Conservation (phyloP, 2,888 invertebrate species). For the Netelia melanura region DNA sequence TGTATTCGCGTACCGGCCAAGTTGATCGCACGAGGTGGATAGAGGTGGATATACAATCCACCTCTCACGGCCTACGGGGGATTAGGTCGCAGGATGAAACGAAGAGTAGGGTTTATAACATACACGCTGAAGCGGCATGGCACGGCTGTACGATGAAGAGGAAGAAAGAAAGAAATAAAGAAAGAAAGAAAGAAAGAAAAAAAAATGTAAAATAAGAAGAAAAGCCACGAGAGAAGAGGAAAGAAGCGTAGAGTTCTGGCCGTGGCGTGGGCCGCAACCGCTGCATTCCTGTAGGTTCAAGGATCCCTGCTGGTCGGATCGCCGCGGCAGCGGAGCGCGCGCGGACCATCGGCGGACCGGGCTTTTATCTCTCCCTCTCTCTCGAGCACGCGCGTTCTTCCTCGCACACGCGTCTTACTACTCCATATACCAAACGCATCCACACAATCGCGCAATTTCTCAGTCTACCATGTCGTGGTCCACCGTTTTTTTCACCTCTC, state of each 20-base stretch:
- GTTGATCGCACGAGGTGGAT: neutral
- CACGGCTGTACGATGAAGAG: slow-evolving; percentile 72
- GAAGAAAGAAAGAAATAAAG: slow-evolving; percentile 76
- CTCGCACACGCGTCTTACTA: slow-evolving; percentile 40
- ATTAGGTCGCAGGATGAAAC: slow-evolving; percentile 69
- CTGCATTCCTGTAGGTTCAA: slow-evolving; percentile 84
- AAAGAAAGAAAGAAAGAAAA: slow-evolving; percentile 75
- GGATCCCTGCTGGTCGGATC: slow-evolving; percentile 79
- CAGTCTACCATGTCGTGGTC: slow-evolving; percentile 15
- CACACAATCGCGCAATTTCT: slow-evolving; percentile 24
- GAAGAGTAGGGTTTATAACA: slow-evolving; percentile 69
- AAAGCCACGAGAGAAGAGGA: slow-evolving; percentile 74
- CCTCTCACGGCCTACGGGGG: slow-evolving; percentile 59
- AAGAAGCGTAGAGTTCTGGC: slow-evolving; percentile 64
- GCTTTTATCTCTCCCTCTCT: slow-evolving; percentile 20
- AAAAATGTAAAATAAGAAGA: slow-evolving; percentile 73
- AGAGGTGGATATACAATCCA: slow-evolving; percentile 27
- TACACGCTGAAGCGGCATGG: slow-evolving; percentile 70
- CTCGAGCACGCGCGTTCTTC: slow-evolving; percentile 22
- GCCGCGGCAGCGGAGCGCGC: slow-evolving; percentile 54
- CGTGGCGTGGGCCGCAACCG: slow-evolving; percentile 81
- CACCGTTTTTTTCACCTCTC: slow-evolving; percentile 27
- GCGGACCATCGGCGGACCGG: slow-evolving; percentile 51
- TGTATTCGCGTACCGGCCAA: neutral
- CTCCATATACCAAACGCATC: slow-evolving; percentile 41